These are phyloP conservation scores for Leucophora obtusa DNA, from an alignment of 2,888 invertebrate species.

Conservation along the genomic window DNA sequence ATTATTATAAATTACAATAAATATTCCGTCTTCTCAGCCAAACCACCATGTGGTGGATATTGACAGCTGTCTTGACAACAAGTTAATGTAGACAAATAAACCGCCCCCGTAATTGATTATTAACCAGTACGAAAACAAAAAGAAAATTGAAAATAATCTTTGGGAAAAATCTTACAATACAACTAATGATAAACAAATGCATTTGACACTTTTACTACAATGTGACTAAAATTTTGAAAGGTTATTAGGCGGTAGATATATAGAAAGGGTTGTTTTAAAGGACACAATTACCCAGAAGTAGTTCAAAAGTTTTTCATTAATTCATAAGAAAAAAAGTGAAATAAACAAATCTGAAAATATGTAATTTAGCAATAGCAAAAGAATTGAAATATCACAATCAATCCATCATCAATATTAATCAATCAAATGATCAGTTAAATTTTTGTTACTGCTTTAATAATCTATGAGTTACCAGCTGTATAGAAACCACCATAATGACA, in stretches of 20 bases:
- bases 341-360: no score
- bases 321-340: no score
- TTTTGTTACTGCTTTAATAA: neutral
- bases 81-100: slow-evolving; percentile 52
- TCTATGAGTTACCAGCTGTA: neutral
- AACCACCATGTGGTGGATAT: neutral
- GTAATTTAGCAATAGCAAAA: neutral
- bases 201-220: slow-evolving; percentile 51
- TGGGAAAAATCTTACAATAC: slow-evolving; percentile 51
- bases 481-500: neutral
- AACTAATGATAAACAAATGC: slow-evolving; percentile 47
- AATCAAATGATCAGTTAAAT: slow-evolving; percentile 35
- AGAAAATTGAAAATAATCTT: slow-evolving; percentile 33
- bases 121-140: neutral
- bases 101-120: slow-evolving; percentile 60
- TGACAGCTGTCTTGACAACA: slow-evolving; percentile 54
- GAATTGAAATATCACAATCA: slow-evolving; percentile 32
- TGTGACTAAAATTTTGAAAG: neutral
- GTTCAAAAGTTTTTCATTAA: no score
- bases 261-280: neutral
- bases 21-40: neutral
- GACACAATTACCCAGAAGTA: neutral
- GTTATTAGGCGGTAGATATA: neutral
- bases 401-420: slow-evolving; percentile 54
- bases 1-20: slow-evolving; percentile 36